Evolutionary conservation across 1,140 invertebrate genomes (phyloP).

Genomic region (Drosophila varians): DNA sequence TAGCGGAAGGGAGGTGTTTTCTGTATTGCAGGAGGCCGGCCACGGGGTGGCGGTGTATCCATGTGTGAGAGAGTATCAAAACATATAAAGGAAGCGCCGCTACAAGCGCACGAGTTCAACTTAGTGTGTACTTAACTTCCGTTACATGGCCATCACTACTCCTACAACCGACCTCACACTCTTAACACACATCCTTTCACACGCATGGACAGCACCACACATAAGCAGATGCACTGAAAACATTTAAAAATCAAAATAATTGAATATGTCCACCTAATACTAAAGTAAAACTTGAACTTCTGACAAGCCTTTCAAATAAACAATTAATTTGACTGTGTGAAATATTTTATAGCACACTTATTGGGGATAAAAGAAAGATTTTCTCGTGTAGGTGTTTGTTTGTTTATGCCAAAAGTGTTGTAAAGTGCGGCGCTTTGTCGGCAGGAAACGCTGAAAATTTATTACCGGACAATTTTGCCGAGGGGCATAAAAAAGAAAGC

Average conservation of each 20-base stretch:
- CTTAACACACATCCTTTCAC: slow-evolving; percentile 51
- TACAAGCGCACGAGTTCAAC: slow-evolving; percentile 81
- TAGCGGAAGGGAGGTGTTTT: slow-evolving; percentile 18
- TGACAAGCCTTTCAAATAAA: not conserved
- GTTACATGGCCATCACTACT: slow-evolving; percentile 66
- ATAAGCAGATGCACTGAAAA: slow-evolving; percentile 15
- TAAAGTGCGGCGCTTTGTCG: slow-evolving; percentile 81
- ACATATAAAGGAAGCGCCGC: slow-evolving; percentile 75
- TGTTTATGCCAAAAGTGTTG: slow-evolving; percentile 81
- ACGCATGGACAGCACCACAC: slow-evolving; percentile 56
- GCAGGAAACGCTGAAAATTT: slow-evolving; percentile 81
- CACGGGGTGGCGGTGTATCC: slow-evolving; percentile 12
- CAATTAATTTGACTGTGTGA: not conserved
- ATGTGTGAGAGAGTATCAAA: slow-evolving; percentile 63
- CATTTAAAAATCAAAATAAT: too few species aligned
- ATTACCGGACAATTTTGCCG: slow-evolving; percentile 80
- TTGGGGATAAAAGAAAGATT: not conserved
- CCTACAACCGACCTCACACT: slow-evolving; percentile 22
- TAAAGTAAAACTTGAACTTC: not conserved
- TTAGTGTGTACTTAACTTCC: slow-evolving; percentile 82
- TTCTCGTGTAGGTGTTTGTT: slow-evolving; percentile 53
- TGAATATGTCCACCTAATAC: too few species aligned
- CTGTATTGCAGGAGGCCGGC: not conserved
- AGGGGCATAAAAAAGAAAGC: slow-evolving; percentile 59
- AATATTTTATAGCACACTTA: not conserved